phyloP scores from a whole-genome alignment of 2,888 invertebrate genomes.

The Caenorhabditis afra region DNA sequence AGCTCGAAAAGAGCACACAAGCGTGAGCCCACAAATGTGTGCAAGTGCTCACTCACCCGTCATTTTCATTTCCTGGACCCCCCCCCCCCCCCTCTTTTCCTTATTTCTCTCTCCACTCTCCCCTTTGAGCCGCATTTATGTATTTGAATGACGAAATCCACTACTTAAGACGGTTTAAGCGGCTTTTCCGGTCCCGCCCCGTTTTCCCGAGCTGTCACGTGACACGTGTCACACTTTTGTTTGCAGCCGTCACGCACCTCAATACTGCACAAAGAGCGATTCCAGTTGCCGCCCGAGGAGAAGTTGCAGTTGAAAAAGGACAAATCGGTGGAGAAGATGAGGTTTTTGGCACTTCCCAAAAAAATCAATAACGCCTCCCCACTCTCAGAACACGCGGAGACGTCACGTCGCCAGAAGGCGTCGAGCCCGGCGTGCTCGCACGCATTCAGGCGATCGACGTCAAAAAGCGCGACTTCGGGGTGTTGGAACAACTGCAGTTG shows the following conservation, averaged over 20 bases:
- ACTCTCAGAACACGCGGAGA: slow-evolving; percentile 24
- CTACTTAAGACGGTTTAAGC: no score
- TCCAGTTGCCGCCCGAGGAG: slow-evolving; percentile 37
- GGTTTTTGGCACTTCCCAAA: background rate
- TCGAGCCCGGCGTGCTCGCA: slow-evolving; percentile 68
- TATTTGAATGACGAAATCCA: no score
- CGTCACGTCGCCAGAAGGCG: slow-evolving; percentile 66
- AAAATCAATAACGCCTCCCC: background rate
- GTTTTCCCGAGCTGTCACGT: no score
- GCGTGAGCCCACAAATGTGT: no score
- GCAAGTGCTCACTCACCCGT: no score
- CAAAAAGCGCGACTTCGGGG: slow-evolving; percentile 62
- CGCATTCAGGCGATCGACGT: slow-evolving; percentile 70
- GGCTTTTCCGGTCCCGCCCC: no score
- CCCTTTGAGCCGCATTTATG: no score
- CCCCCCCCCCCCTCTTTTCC: slow-evolving; percentile 11
- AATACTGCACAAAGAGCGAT: slow-evolving; percentile 53
- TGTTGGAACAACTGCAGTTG: slow-evolving; percentile 76
- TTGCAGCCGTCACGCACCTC: slow-evolving; percentile 58
- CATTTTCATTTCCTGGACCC: no score
- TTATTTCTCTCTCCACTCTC: slow-evolving; percentile 14
- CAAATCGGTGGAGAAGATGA: slow-evolving; percentile 28
- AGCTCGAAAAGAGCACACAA: no score
- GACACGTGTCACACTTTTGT: background rate
- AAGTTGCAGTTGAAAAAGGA: slow-evolving; percentile 2